These are phyloP conservation scores for Solenodon paradoxus DNA, from an alignment of 2,113 vertebrate genomes.

Conservation along the genomic window DNA sequence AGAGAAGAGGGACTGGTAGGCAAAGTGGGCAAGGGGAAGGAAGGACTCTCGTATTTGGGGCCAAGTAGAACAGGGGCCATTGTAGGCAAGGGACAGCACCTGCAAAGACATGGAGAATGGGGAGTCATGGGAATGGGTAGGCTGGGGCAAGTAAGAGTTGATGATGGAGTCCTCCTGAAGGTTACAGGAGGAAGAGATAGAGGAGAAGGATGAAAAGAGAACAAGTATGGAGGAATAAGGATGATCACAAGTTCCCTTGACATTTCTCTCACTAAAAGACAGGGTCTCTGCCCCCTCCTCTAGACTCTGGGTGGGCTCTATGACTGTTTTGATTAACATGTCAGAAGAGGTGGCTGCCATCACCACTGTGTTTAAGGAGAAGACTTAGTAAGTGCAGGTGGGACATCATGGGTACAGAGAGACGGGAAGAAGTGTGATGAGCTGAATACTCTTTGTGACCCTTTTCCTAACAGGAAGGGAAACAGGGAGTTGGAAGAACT, in stretches of 20 bases:
- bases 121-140: too few relatives aligned
- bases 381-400: background rate
- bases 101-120: background rate
- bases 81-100: background rate
- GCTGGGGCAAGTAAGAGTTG: background rate
- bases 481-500: background rate
- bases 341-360: background rate
- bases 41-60: background rate
- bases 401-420: background rate
- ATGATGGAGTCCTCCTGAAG: background rate
- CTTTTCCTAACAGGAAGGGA: background rate
- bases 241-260: background rate
- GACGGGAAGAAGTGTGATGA: background rate
- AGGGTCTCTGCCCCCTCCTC: background rate
- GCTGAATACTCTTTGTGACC: too few relatives aligned
- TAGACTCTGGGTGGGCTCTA: background rate
- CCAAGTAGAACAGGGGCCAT: background rate
- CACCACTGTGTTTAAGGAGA: background rate
- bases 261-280: background rate
- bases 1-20: background rate
- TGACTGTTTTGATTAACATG: too few relatives aligned
- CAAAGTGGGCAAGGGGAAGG: background rate
- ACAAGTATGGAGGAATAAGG: background rate
- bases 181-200: background rate
- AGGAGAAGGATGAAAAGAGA: background rate